Conservation (phyloP, 2,113 vertebrate species). For the Connochaetes taurinus region DNA sequence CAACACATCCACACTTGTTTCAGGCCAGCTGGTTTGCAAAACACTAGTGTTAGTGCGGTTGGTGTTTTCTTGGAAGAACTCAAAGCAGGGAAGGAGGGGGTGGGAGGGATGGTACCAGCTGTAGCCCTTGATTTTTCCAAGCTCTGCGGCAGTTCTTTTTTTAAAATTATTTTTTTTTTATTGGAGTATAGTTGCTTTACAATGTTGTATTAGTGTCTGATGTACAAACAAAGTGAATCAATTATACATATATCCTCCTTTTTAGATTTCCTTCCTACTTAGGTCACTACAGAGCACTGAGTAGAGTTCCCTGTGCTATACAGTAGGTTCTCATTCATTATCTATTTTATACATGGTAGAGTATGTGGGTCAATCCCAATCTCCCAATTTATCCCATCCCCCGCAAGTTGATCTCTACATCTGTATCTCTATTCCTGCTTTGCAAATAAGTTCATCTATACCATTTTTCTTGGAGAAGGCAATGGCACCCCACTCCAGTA, state of each 20-base stretch:
- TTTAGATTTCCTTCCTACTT: neutral
- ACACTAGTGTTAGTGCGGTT: neutral
- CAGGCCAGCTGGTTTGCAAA: conserved; percentile 1
- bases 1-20: neutral
- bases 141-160: neutral
- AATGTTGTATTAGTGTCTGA: neutral
- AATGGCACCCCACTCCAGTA: no score
- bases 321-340: neutral
- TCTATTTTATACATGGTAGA: neutral
- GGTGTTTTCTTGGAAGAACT: conserved; percentile 6
- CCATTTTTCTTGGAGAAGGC: neutral
- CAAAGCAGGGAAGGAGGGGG: neutral
- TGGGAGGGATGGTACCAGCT: neutral
- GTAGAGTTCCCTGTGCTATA: neutral
- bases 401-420: neutral
- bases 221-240: neutral
- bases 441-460: neutral
- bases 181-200: neutral
- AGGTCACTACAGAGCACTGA: neutral
- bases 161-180: neutral
- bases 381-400: neutral
- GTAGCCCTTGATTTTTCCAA: neutral
- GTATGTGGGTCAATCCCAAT: neutral
- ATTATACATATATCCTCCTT: neutral
- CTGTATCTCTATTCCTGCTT: neutral